Base-by-base conservation (phyloP, 2,888 invertebrate species). In the Mesoligia furuncula region DNA sequence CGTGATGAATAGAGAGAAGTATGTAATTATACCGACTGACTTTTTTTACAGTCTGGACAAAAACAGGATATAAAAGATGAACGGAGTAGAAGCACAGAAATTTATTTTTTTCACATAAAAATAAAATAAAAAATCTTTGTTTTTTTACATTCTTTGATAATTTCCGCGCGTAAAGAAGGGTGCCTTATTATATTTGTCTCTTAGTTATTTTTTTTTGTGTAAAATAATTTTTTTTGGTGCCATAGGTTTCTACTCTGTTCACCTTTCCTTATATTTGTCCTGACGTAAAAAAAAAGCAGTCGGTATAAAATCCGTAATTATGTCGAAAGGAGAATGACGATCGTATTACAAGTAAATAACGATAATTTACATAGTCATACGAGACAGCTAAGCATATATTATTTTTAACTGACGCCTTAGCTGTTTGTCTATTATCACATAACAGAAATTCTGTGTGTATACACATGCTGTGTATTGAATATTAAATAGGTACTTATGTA, bases 361-460 rank as follows among this genome's bases (percentile, higher is more conserved):
- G 8, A 72, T 76, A 48, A 27, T 73, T 61, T 67, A 72, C 62
- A 75, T 70, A 66, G 9, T 48, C 17, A 13, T 45, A 62, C 61
- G 62, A 73, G 72, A 81, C 68, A 59, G 67, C 57, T 73, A 77
- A 71, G 70, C 66, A 81, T 61, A 77, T 45, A 77, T 70, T 83
- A 59, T 83, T 70, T 64, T 65, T 31, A 70, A 62, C 59, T 67
- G 76, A 84, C 84, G 70, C 73, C 76, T 67, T 15, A 20, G 9
- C 13, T 84, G 20, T 80, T 83, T 84, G 80, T 66, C 61, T 73
- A 73, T 73, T 76, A 84, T 54, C 84, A 80, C 61, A 66, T 62
- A 73, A 71, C 76, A 76, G 51, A 45, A 51, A 51, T 65, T 72
- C 54, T 57, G 45, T 70, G 62, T 80, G 61, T 80, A 73, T 66